Base-by-base conservation (phyloP, 2,797 vertebrate genomes). In the Epinephelus coioides region DNA sequence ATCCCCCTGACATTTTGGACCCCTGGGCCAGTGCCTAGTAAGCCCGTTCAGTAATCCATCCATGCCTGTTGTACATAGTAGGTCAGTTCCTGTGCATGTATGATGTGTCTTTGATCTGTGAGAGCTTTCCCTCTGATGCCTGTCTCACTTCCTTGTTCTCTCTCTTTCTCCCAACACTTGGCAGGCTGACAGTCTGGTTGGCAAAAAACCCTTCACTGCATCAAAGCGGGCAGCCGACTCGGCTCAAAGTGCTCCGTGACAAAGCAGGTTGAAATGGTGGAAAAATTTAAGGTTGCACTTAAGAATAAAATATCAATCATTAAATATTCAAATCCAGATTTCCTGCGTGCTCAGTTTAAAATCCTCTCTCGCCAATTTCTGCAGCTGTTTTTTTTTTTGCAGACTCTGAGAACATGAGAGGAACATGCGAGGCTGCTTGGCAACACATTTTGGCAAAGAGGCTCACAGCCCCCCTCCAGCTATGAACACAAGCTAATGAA, bases 211-310 rank as follows among this genome's bases (percentile, higher is more conserved):
- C 1, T 27, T 38, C 5, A 0, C 18, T 68, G 61, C 64, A 69
- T 73, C 76, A 76, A 51, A 60, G 25, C 30, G 54, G 8, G n/a
- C 13, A 2, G 67, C 75, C 51, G 38, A 72, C 59, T 79, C 76
- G 46, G 66, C 78, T 63, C 55, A 57, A 47, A 60, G 49, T 1
- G 18, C 67, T 25, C 25, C 2, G 18, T 21, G 78, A 78, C 69
- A 38, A 27, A 59, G 73, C 61, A 44, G 11, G 38, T 3, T 4
- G 27, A 78, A 25, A 60, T 0, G n/a, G 9, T n/a, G 18, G 11
- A 8, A 53, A 53, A 50, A 43, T 21, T 13, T 11, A 71, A 25
- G 11, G 27, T 38, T 12, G 21, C 43, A 46, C 43, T 6, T 18
- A 63, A 62, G 6, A 44, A 62, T 62, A 9, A 44, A 49, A 34